Evolutionary conservation across 2,113 vertebrate species (phyloP).

Genomic region (Pseudonaja textilis): DNA sequence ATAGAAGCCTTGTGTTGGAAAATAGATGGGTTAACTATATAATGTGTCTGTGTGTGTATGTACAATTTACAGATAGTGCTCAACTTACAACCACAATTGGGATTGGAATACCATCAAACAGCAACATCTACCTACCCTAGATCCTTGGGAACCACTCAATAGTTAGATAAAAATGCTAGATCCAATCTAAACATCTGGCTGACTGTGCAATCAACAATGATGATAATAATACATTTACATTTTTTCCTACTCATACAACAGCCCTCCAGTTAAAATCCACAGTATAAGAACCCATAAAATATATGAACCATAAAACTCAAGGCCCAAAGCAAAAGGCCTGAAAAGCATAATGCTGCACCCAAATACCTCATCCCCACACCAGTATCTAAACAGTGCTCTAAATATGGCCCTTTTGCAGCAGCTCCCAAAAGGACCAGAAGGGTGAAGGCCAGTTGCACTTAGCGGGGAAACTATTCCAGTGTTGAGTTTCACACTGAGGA

Average conservation of each 20-base stretch:
- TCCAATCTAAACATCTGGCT: background rate
- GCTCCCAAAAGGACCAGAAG: background rate
- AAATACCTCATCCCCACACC: background rate
- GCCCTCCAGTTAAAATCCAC: background rate
- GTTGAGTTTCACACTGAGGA: background rate
- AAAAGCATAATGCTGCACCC: background rate
- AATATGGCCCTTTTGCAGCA: background rate
- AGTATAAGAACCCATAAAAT: background rate
- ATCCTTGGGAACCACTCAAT: background rate
- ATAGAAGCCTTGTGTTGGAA: background rate
- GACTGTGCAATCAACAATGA: background rate
- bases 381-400: background rate
- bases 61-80: background rate
- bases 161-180: background rate
- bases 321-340: background rate
- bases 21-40: background rate
- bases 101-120: background rate
- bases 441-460: background rate
- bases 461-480: background rate
- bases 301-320: background rate
- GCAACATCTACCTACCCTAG: background rate
- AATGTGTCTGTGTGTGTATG: background rate
- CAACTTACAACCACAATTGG: background rate
- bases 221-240: background rate
- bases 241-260: background rate